phyloP scores from a whole-genome alignment of 1,140 invertebrate species.

The Telenomus remus region DNA sequence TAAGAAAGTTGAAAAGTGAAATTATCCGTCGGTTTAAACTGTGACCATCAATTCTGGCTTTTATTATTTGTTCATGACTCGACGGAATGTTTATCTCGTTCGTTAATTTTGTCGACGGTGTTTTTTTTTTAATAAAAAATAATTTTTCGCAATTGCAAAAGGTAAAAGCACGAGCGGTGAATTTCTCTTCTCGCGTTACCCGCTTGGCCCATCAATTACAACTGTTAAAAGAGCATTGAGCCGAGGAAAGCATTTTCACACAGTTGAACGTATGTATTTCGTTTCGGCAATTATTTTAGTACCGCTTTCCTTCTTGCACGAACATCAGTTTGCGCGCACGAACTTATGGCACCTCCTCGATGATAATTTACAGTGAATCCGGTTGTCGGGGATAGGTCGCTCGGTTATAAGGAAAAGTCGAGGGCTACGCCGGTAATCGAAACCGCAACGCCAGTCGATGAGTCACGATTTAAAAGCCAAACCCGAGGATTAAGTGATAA shows the following conservation, averaged over 20 bases:
- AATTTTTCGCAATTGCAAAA: too few species aligned
- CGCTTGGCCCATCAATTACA: too few species aligned
- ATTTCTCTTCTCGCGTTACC: too few species aligned
- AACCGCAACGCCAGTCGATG: slow-evolving; percentile 1
- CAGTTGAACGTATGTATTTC: background rate
- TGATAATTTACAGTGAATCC: background rate
- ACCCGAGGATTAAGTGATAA: background rate
- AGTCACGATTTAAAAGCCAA: background rate
- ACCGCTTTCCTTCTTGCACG: background rate
- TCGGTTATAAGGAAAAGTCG: background rate
- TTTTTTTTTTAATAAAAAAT: too few species aligned
- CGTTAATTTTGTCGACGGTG: too few species aligned
- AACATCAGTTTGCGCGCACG: background rate
- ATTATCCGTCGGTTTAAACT: too few species aligned
- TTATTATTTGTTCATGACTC: too few species aligned
- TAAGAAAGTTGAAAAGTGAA: too few species aligned
- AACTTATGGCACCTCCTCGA: background rate
- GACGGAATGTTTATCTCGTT: too few species aligned
- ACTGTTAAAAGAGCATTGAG: too few species aligned
- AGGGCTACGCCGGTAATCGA: background rate
- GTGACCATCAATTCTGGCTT: too few species aligned
- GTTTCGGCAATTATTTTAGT: slow-evolving; percentile 2
- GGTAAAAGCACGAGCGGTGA: too few species aligned
- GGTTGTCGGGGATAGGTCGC: background rate
- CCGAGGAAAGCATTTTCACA: background rate